Base-by-base conservation (phyloP, 2,888 invertebrate genomes). In the Standfussiana lucernea region DNA sequence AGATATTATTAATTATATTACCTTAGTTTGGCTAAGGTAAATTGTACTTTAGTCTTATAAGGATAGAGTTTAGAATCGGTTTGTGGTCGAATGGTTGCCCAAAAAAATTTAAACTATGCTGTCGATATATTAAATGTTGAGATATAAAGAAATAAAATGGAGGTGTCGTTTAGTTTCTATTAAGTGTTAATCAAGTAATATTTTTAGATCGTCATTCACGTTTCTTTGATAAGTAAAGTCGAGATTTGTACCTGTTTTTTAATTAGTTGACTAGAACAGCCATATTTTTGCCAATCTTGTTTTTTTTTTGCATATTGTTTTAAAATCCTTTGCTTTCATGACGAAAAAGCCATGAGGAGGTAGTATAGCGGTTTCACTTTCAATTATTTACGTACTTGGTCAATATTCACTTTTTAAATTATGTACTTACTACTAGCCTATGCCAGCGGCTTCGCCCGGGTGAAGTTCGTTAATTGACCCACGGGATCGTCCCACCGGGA, bases 1-100 rank as follows among this genome's bases (percentile, higher is more conserved):
- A 68, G 76, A 75, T 56, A 75, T 76, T 72, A 87, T 80, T 81
- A 83, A 81, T 85, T 80, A 74, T 72, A 85, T 84, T 75, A 56
- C 70, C 40, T 72, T 62, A 45, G 42, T 21, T 6, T 13, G 5
- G 45, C 5, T 53, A 24, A n/a, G 21, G 32, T 21, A 79, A 71
- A 77, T 24, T 73, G 2, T 56, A 62, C 65, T 59, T 71, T 75
- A 47, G 18, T 0, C 0, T 0, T 2, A 5, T 18, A 42, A 18
- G 4, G 0, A 45, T 79, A 74, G 21, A 77, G 73, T 65, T 59
- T n/a, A 76, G 13, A 76, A 62, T 82, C 69, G 40, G 10, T 71
- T 81, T 28, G 10, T 73, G 24, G n/a, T 2, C 65, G 66, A 64
- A 59, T 61, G 47, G 62, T 8, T 68, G 65, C 35, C 40, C 37